Conservation (phyloP, 92 coral and sea anemone species). For the Muricea muricata region DNA sequence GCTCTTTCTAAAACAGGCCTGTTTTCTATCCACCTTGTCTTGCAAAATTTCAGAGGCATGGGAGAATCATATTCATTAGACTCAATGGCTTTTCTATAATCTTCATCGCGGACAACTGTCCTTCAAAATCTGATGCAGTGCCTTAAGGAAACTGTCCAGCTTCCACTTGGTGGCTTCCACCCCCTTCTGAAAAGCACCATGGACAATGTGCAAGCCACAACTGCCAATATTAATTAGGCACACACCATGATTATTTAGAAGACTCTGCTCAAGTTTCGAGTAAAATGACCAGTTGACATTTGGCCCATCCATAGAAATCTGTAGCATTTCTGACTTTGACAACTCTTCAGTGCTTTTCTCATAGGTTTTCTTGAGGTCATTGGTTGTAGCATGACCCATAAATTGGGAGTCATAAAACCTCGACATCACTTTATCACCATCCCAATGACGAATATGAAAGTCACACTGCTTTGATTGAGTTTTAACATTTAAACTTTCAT, state of each 20-base stretch:
- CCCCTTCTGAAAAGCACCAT: conserved; percentile 45
- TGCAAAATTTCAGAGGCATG: conserved; percentile 66
- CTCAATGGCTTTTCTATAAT: conserved; percentile 13
- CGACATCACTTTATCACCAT: conserved; percentile 43
- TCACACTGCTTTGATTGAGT: conserved; percentile 58
- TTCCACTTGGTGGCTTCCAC: conserved; percentile 35
- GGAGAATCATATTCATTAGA: no score
- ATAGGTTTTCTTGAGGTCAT: conserved; percentile 22
- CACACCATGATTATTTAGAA: neutral
- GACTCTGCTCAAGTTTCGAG: neutral
- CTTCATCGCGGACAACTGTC: no score
- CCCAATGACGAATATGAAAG: conserved; percentile 50
- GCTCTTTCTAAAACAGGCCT: conserved; percentile 66
- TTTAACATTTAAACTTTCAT: conserved; percentile 56
- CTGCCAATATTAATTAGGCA: conserved; percentile 40
- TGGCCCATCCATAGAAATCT: conserved; percentile 13
- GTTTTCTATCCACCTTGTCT: conserved; percentile 64
- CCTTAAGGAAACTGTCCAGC: no score
- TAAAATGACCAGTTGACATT: neutral
- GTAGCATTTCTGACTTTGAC: conserved; percentile 12
- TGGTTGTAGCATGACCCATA: conserved; percentile 62
- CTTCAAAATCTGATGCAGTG: no score
- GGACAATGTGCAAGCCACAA: conserved; percentile 54
- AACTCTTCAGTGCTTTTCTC: conserved; percentile 29
- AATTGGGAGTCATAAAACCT: conserved; percentile 50